These are phyloP conservation scores for Oenanthe oenanthe DNA, from an alignment of 2,113 vertebrate genomes.

Conservation along the genomic window DNA sequence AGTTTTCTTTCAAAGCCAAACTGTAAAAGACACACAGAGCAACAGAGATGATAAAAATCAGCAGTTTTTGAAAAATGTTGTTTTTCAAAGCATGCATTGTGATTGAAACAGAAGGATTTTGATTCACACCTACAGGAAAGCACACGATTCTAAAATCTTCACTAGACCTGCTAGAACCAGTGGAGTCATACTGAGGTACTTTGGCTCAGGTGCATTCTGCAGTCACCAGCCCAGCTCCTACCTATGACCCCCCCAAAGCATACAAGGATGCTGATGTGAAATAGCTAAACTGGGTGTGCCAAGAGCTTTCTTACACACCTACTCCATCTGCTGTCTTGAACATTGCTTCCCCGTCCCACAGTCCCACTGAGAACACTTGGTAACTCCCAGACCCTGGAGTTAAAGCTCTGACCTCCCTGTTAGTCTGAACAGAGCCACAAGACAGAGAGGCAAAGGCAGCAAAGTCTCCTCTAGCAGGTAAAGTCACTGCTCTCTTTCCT, in stretches of 20 bases:
- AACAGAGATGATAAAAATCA: background rate
- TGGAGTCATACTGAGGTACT: background rate
- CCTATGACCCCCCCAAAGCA: background rate
- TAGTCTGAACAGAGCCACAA: background rate
- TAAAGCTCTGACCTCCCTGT: background rate
- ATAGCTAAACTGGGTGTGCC: background rate
- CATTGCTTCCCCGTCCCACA: background rate
- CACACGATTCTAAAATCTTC: background rate
- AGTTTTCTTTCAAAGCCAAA: background rate
- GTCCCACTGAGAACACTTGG: background rate
- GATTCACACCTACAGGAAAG: background rate
- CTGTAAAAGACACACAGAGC: background rate
- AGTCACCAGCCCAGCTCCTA: background rate
- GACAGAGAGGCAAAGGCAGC: background rate
- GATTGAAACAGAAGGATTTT: background rate
- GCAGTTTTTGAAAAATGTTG: background rate
- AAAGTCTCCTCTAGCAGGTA: accelerated
- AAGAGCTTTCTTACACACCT: background rate
- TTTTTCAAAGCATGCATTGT: background rate
- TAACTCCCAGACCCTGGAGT: background rate
- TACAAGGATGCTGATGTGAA: accelerated
- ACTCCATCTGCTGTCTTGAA: background rate
- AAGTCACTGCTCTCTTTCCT: background rate
- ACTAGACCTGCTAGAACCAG: background rate
- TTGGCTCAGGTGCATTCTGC: background rate